A percentile compares a stretch with the other conserved stretches of the same genome.
Conservation (phyloP, 1,140 invertebrate genomes). For the Brachionus paranguensis region DNA sequence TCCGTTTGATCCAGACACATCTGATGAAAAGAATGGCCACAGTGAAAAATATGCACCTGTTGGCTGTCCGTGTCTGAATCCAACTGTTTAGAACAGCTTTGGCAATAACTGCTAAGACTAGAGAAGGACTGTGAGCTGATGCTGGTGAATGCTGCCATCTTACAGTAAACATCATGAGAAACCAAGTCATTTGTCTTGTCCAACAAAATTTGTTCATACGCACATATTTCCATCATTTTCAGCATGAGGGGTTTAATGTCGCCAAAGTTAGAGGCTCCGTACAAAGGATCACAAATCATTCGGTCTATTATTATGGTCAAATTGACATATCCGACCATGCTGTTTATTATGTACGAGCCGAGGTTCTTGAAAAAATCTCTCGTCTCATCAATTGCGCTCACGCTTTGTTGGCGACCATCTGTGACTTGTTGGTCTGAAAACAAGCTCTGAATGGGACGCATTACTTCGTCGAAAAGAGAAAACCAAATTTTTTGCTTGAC, state of each 20-base stretch:
- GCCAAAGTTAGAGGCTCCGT: slow-evolving; percentile 56
- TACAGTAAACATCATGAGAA: slow-evolving; percentile 14
- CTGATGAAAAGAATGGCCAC: slow-evolving; percentile 33
- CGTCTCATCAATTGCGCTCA: background rate
- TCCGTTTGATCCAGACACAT: background rate
- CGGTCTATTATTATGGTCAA: slow-evolving; percentile 60
- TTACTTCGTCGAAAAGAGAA: slow-evolving; percentile 58
- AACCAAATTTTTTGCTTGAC: slow-evolving; percentile 57
- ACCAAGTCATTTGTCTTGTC: slow-evolving; percentile 23
- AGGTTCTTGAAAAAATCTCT: slow-evolving; percentile 51
- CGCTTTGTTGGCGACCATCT: slow-evolving; percentile 43
- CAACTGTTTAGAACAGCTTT: background rate
- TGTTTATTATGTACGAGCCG: slow-evolving; percentile 59
- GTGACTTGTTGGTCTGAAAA: slow-evolving; percentile 47
- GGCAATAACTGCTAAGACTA: background rate
- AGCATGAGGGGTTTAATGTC: slow-evolving; percentile 59
- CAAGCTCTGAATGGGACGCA: slow-evolving; percentile 57
- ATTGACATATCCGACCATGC: slow-evolving; percentile 61
- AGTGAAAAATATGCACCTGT: background rate
- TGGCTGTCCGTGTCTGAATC: background rate
- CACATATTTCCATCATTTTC: slow-evolving; percentile 61
- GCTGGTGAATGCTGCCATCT: background rate
- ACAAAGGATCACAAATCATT: slow-evolving; percentile 54
- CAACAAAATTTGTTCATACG: slow-evolving; percentile 56
- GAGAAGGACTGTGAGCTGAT: background rate